Percentiles rank a stretch among this genome's conserved stretches.
Conservation (phyloP, 2,888 invertebrate species). For the Lepidochitona cinerea region DNA sequence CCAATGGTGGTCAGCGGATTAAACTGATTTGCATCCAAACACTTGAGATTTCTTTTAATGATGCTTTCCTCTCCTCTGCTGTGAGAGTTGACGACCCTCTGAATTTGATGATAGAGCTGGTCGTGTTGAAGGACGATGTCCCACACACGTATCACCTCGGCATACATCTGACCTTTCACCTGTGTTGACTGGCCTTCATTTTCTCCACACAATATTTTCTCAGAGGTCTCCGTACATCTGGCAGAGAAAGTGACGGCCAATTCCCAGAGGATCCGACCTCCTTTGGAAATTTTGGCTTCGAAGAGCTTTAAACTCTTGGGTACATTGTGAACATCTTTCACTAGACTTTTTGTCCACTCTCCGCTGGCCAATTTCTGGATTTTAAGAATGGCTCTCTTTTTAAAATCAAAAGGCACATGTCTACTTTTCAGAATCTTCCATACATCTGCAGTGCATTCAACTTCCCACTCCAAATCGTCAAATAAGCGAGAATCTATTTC, state of each 20-base stretch:
- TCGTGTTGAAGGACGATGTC: slow-evolving; percentile 44
- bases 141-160: slow-evolving; percentile 52
- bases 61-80: slow-evolving; percentile 51
- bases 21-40: not conserved
- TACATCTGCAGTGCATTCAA: slow-evolving; percentile 60
- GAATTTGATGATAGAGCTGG: slow-evolving; percentile 24
- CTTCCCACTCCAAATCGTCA: slow-evolving; percentile 60
- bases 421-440: slow-evolving; percentile 51
- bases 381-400: slow-evolving; percentile 43
- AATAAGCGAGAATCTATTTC: slow-evolving; percentile 39
- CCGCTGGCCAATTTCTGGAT: slow-evolving; percentile 56
- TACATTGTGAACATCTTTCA: slow-evolving; percentile 41
- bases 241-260: slow-evolving; percentile 58
- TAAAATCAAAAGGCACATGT: slow-evolving; percentile 40
- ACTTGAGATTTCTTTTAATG: slow-evolving; percentile 17
- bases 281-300: slow-evolving; percentile 42
- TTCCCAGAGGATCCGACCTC: slow-evolving; percentile 56
- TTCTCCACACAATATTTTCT: slow-evolving; percentile 36
- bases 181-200: slow-evolving; percentile 14
- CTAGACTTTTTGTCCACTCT: slow-evolving; percentile 49
- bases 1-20: not conserved
- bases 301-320: slow-evolving; percentile 44
- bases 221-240: slow-evolving; percentile 46
- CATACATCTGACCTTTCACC: slow-evolving; percentile 48
- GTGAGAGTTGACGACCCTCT: slow-evolving; percentile 53